These are phyloP conservation scores for Trialeurodes vaporariorum DNA, from an alignment of 1,140 invertebrate species.

Conservation along the genomic window DNA sequence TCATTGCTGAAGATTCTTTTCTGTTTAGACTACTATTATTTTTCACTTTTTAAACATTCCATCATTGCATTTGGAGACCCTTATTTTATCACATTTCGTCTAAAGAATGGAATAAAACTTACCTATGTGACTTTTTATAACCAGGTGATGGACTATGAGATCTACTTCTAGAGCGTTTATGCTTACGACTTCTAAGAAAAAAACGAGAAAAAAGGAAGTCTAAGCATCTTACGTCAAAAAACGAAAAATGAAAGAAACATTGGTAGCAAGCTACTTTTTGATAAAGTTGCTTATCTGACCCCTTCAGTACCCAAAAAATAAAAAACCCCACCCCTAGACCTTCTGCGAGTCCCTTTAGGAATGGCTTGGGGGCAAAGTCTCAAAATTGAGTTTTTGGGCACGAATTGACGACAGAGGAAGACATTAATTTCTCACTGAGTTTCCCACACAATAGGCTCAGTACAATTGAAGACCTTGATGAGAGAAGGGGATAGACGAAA, in stretches of 20 bases:
- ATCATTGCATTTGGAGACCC: no score
- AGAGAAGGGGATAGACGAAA: no score
- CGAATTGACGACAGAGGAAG: no score
- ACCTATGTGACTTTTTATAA: conserved; percentile 24
- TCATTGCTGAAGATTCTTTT: no score
- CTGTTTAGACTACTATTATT: no score
- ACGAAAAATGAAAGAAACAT: background rate
- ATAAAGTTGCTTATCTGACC: conserved; percentile 24
- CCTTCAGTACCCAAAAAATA: conserved; percentile 23
- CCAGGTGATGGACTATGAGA: conserved; percentile 21
- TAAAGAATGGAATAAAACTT: conserved; percentile 1
- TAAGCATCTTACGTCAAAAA: background rate
- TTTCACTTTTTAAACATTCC: no score
- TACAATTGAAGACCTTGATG: no score
- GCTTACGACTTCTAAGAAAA: conserved; percentile 18
- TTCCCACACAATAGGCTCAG: no score
- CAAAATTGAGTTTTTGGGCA: no score
- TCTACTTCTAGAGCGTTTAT: conserved; percentile 25
- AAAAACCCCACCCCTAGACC: conserved; percentile 16
- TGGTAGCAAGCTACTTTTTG: background rate
- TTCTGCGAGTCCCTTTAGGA: conserved; percentile 24
- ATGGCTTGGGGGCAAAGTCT: conserved; percentile 15
- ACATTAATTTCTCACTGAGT: no score
- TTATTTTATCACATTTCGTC: background rate
- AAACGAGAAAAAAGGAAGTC: conserved; percentile 23